Evolutionary conservation across 1,140 invertebrate species (phyloP).

Genomic region (Scaptomyza graminum): DNA sequence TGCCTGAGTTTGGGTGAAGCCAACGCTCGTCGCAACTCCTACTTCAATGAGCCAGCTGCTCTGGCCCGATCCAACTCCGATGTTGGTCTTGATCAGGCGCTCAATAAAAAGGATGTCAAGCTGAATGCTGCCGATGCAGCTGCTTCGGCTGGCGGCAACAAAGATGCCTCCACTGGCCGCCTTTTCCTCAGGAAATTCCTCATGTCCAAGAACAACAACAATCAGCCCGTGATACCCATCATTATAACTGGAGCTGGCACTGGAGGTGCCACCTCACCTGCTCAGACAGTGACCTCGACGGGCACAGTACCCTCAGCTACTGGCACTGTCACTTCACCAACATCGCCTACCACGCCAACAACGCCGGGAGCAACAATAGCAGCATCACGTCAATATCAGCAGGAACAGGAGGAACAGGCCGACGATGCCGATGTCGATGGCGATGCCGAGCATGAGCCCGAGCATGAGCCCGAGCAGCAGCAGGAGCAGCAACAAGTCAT

Average conservation of each 20-base stretch:
- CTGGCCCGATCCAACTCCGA: conserved; percentile 34
- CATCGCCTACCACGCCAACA: conserved; percentile 4
- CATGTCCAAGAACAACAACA: conserved; percentile 67
- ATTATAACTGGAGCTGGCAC: conserved; percentile 64
- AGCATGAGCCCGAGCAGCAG: conserved; percentile 1
- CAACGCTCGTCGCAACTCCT: conserved; percentile 21
- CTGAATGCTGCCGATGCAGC: conserved; percentile 15
- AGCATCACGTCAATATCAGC: not conserved
- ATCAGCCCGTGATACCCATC: conserved; percentile 69
- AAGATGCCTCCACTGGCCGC: conserved; percentile 70
- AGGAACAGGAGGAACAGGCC: conserved; percentile 22
- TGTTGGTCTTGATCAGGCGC: conserved; percentile 6
- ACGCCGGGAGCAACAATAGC: not conserved
- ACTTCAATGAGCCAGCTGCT: conserved; percentile 40
- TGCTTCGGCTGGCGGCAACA: conserved; percentile 21
- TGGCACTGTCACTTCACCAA: conserved; percentile 46
- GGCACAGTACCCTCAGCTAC: conserved; percentile 63
- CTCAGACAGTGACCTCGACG: conserved; percentile 55
- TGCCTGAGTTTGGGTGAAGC: not conserved
- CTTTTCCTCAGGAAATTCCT: conserved; percentile 78
- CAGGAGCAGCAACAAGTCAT: conserved; percentile 15
- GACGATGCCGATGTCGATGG: conserved; percentile 21
- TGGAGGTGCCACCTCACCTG: conserved; percentile 8
- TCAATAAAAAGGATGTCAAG: conserved; percentile 24
- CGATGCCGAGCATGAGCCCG: conserved; percentile 13